phyloP scores from a whole-genome alignment of 2,113 vertebrate species.

The Otis tarda region DNA sequence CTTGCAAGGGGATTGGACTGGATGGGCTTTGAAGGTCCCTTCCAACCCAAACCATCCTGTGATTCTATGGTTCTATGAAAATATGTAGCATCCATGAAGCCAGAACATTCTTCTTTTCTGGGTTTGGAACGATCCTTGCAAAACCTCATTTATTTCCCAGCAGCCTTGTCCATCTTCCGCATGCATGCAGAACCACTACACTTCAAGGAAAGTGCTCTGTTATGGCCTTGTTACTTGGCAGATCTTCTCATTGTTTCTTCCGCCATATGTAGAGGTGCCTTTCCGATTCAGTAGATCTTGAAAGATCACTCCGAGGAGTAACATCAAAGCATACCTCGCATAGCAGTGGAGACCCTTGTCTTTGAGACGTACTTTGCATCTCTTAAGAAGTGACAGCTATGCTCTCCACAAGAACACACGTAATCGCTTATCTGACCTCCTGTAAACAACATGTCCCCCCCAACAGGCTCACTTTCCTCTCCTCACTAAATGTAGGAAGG shows the following conservation, averaged over 20 bases:
- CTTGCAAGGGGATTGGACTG: too few relatives aligned
- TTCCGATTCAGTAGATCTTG: constrained; percentile 33
- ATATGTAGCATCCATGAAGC: background rate
- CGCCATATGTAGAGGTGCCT: background rate
- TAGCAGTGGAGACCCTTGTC: constrained; percentile 43
- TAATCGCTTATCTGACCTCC: constrained; percentile 40
- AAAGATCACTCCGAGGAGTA: background rate
- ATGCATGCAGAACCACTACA: background rate
- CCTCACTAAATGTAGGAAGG: background rate
- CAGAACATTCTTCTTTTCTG: background rate
- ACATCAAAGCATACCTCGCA: constrained; percentile 61
- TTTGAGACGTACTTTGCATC: constrained; percentile 28
- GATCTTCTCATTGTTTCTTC: constrained; percentile 15
- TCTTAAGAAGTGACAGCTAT: constrained; percentile 27
- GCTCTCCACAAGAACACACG: background rate
- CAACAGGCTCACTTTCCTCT: background rate
- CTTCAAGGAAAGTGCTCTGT: background rate
- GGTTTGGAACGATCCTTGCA: background rate
- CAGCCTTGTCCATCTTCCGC: background rate
- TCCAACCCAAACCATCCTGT: too few relatives aligned
- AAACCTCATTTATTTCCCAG: background rate
- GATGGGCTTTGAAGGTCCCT: too few relatives aligned
- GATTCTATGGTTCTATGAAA: background rate
- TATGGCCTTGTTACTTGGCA: background rate
- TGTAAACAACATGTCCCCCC: background rate